phyloP scores from a whole-genome alignment of 2,113 vertebrate genomes.

The Jacana jacana region DNA sequence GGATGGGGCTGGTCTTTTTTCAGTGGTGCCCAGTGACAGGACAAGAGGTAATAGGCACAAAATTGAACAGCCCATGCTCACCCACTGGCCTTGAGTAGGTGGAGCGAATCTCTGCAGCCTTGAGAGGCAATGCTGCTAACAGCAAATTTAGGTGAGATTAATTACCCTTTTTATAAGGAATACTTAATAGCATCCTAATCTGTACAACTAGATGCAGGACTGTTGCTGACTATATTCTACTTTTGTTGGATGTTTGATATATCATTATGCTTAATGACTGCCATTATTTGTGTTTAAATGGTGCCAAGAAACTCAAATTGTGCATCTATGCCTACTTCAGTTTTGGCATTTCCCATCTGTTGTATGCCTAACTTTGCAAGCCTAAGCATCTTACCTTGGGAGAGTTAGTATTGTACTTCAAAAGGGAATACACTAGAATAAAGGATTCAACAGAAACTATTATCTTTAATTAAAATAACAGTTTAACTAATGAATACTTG shows the following conservation, averaged over 20 bases:
- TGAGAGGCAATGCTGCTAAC: neutral
- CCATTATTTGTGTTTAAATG: neutral
- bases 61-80: no score
- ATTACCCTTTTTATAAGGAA: neutral
- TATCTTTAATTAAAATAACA: constrained; percentile 9
- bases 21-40: no score
- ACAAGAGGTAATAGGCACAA: no score
- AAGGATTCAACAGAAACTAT: neutral
- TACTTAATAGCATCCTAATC: neutral
- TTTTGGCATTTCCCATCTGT: neutral
- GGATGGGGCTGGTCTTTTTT: no score
- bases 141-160: neutral
- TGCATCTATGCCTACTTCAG: neutral
- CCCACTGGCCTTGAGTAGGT: neutral
- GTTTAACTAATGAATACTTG: neutral
- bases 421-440: neutral
- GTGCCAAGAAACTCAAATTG: neutral
- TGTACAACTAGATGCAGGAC: neutral
- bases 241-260: neutral
- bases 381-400: neutral
- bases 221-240: neutral
- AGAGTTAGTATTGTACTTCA: neutral
- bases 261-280: neutral
- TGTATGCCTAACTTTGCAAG: neutral
- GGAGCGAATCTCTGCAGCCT: neutral